Base-by-base conservation (phyloP, 2,113 vertebrate genomes). In the Numida meleagris region DNA sequence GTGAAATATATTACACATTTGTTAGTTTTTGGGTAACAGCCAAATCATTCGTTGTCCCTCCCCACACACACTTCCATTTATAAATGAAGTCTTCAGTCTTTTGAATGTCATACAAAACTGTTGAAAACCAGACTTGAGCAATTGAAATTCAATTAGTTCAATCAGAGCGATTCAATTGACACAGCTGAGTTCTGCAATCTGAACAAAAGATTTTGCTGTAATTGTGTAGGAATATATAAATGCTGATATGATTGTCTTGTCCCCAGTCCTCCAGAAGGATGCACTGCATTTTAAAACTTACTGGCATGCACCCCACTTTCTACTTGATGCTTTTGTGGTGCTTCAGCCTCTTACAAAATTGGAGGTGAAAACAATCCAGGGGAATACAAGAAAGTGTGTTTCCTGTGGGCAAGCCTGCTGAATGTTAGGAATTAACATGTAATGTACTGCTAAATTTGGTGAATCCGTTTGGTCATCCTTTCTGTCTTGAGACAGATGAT, bases 391-490 rank as follows among this genome's bases (percentile, higher is more conserved):
- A 9, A 40, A 17, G 45, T 1, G 31, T 65, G 57, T 51, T 53
- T 24, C 17, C 19, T 24, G 43, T 12, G 55, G 61, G 38, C n/a
- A 12, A 36, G 38, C 38, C 48, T 17, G 40, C 55, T 14, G 46
- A 7, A 5, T 1, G 1, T 1, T 12, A 27, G 42, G 34, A 33
- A 3, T 45, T 38, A 61, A 21, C 21, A 1, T 0, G 4, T 18
- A 9, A 33, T 1, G 0, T 5, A 3, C 2, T 7, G 7, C 23
- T 81, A 13, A 36, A 29, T 51, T 40, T 0, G 5, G 63, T 18
- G 8, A n/a, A 3, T 10, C 23, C 40, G 34, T 34, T 65, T 13
- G 7, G 45, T 20, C 45, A 29, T 20, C 61, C 14, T 0, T 34
- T 53, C 20, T 57, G 57, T 61, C 66, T 62, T 1, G 48, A 58